Base-by-base conservation (phyloP, 2,888 invertebrate genomes). In the Scaptomyza cyrtandrae region DNA sequence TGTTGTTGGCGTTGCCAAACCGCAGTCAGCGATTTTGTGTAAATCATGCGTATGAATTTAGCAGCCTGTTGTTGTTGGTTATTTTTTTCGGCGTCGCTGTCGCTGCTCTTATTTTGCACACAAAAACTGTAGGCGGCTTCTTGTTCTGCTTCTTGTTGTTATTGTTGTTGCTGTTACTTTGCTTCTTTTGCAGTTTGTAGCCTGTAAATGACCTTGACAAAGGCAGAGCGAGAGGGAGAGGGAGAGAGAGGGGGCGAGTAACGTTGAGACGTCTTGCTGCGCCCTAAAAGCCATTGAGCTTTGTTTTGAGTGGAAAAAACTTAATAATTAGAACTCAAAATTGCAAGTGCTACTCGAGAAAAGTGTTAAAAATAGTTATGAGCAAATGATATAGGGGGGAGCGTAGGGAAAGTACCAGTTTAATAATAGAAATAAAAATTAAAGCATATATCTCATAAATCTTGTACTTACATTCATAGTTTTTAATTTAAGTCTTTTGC, bases 81-180 rank as follows among this genome's bases (percentile, higher is more conserved):
- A 46, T 46, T 75, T 50, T 33, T 59, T 56, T 35, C 27, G 50
- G 49, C n/a, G 27, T 49, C 37, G 49, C 58, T 46, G 57, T 41
- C 63, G 80, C 78, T 80, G 86, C 67, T 75, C 83, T 73, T 83
- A 70, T 85, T 86, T 83, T 86, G 80, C 75, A 83, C 61, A 85
- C 87, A 85, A 79, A 87, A 85, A 71, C 85, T 66, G 86, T 87
- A 53, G 87, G 83, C 66, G 77, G 58, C 53, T 74, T 19, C 19
- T 19, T 19, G 19, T 19, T 33, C 35, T 19, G 14, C 3, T 41
- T 44, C 10, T 43, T 55, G 3, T 39, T 66, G 14, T 48, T 19
- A 52, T 29, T 46, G 3, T 41, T 55, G 45, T 53, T 52, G 27
- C n/a, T 61, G 16, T 46, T 44, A 10, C 10, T 19, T 46, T 61